A percentile compares a stretch with the other conserved stretches of the same genome.
phyloP scores from a whole-genome alignment of 2,113 vertebrate genomes.

The Centropus unirufus region DNA sequence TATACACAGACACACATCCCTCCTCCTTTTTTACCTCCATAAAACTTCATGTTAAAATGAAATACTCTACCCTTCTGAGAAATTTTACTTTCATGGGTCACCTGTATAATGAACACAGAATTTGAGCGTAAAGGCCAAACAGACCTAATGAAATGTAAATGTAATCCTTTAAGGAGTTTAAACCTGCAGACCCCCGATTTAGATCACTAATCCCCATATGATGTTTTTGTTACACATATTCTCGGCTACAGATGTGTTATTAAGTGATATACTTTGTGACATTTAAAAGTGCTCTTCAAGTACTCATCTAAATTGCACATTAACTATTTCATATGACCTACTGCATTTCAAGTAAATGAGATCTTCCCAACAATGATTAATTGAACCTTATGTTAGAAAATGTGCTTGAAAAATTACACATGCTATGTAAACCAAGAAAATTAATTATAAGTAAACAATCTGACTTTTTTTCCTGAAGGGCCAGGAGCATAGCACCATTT shows the following conservation, averaged over 20 bases:
- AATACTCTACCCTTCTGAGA: background rate
- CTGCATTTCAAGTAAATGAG: background rate
- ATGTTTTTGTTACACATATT: background rate
- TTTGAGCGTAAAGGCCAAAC: background rate
- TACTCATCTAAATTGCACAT: background rate
- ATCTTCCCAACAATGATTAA: background rate
- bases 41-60: background rate
- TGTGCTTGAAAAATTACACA: background rate
- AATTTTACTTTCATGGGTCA: background rate
- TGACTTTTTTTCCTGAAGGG: background rate
- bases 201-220: background rate
- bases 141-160: background rate
- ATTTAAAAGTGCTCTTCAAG: background rate
- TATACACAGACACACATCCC: fast-evolving
- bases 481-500: background rate
- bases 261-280: background rate
- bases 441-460: too few species aligned
- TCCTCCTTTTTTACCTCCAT: background rate
- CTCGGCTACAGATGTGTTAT: background rate
- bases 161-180: background rate
- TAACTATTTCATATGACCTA: background rate
- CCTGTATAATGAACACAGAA: background rate
- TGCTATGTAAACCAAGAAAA: background rate
- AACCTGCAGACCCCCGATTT: background rate
- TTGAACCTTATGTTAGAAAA: background rate